These are phyloP conservation scores for Centropristis striata DNA, from an alignment of 2,113 vertebrate species.

Conservation along the genomic window DNA sequence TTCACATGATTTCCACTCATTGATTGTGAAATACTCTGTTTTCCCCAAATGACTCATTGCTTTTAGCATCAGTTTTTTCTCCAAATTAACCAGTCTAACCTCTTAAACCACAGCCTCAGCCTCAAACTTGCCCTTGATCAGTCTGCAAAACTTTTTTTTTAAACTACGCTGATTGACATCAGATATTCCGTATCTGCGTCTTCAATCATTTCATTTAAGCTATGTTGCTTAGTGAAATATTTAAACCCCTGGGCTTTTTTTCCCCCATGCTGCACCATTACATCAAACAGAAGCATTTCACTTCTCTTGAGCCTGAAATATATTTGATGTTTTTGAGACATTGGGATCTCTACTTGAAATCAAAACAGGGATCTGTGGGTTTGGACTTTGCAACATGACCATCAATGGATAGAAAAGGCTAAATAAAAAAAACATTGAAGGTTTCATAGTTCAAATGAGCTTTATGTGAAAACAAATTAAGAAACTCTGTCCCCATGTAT, in stretches of 20 bases:
- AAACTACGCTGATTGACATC: neutral
- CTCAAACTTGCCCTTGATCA: no score
- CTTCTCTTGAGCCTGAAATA: neutral
- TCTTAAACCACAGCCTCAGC: neutral
- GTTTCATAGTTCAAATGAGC: neutral
- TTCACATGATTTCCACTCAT: no score
- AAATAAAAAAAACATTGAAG: neutral
- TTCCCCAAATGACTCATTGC: no score
- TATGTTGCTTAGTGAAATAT: neutral
- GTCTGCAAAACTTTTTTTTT: no score
- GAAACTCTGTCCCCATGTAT: neutral
- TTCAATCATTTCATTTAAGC: neutral
- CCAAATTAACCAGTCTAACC: neutral
- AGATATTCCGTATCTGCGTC: neutral
- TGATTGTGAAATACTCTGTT: no score
- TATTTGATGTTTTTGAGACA: neutral
- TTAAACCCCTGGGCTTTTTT: neutral
- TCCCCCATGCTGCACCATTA: no score
- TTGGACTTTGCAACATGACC: neutral
- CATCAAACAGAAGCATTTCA: neutral
- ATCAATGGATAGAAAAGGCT: neutral
- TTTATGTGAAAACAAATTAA: neutral
- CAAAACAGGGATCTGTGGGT: neutral
- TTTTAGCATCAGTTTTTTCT: no score
- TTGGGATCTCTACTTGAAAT: neutral